phyloP scores from a whole-genome alignment of 2,113 vertebrate genomes.

The Echinops telfairi region DNA sequence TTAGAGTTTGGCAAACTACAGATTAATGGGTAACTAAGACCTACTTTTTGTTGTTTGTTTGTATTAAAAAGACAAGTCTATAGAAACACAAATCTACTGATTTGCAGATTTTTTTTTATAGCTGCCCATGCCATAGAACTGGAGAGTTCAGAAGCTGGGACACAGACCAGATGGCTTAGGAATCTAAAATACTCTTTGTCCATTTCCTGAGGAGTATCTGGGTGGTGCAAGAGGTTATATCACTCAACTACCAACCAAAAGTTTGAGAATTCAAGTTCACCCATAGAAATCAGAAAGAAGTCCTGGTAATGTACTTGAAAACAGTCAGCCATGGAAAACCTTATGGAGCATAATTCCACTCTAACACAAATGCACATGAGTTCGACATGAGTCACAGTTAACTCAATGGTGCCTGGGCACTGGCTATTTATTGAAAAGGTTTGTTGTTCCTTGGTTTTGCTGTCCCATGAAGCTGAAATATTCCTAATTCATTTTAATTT shows the following conservation, averaged over 20 bases:
- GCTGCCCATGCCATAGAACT: background rate
- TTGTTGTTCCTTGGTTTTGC: background rate
- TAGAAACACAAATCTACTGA: background rate
- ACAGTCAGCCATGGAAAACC: background rate
- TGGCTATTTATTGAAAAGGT: background rate
- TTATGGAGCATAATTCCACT: background rate
- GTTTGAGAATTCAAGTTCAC: background rate
- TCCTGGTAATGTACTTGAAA: background rate
- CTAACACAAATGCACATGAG: background rate
- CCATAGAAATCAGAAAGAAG: background rate
- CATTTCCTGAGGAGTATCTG: background rate
- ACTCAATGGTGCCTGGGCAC: background rate
- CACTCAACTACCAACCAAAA: background rate
- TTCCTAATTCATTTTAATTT: conserved; percentile 46
- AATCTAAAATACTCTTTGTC: background rate
- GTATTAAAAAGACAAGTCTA: background rate
- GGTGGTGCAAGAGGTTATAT: background rate
- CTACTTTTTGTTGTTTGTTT: background rate
- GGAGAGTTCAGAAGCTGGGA: background rate
- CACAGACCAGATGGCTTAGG: background rate
- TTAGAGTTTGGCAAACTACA: background rate
- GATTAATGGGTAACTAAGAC: background rate
- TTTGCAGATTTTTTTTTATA: background rate
- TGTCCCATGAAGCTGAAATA: background rate
- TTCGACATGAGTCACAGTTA: background rate